Evolutionary conservation across 2,113 vertebrate genomes (phyloP).

Genomic region (Oceanodroma tethys): DNA sequence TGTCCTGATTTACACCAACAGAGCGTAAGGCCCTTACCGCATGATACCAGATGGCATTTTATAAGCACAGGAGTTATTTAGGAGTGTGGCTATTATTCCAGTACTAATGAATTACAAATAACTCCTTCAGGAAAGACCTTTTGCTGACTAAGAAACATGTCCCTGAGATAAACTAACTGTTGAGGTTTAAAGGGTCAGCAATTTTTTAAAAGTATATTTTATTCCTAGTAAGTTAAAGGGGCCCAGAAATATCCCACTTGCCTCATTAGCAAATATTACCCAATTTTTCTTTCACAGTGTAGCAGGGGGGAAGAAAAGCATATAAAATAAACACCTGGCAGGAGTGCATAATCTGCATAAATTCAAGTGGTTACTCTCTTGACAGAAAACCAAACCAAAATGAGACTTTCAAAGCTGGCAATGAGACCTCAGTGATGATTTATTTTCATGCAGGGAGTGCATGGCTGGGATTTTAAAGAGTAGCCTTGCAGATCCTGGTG

Average conservation of each 20-base stretch:
- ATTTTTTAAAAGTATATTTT: slow-evolving; percentile 19
- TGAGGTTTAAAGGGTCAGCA: slow-evolving; percentile 63
- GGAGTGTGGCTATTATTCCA: slow-evolving; percentile 12
- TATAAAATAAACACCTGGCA: slow-evolving; percentile 63
- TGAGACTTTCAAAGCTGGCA: background rate
- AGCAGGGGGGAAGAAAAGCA: background rate
- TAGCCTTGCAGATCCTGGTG: background rate
- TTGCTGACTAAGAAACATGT: slow-evolving; percentile 41
- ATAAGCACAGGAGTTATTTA: slow-evolving; percentile 49
- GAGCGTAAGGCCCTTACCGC: background rate
- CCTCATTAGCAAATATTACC: slow-evolving; percentile 64
- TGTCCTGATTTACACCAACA: background rate
- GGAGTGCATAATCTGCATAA: slow-evolving; percentile 51
- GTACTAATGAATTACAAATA: slow-evolving; percentile 53
- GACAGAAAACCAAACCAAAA: slow-evolving; percentile 21
- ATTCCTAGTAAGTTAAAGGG: slow-evolving; percentile 23
- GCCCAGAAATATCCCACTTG: slow-evolving; percentile 33
- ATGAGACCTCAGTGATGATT: background rate
- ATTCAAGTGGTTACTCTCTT: slow-evolving; percentile 22
- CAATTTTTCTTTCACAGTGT: slow-evolving; percentile 28
- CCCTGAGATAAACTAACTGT: slow-evolving; percentile 22
- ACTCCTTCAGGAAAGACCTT: slow-evolving; percentile 38
- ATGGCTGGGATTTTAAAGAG: background rate
- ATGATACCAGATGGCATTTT: slow-evolving; percentile 39
- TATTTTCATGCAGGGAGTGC: background rate